These are phyloP conservation scores for Leptura quadrifasciata DNA, from an alignment of 2,888 invertebrate genomes.

Conservation along the genomic window DNA sequence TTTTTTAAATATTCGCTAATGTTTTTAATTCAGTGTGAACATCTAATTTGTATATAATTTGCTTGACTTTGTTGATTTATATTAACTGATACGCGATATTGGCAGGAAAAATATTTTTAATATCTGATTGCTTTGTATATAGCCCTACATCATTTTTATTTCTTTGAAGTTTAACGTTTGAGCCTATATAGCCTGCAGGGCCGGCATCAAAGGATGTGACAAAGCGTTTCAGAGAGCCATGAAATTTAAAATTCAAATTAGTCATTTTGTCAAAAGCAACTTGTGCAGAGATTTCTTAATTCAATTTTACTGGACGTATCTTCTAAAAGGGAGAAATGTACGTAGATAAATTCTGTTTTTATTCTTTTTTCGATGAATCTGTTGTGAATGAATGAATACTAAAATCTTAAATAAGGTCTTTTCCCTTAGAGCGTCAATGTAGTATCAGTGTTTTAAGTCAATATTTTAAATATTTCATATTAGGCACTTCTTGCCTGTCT, in stretches of 20 bases:
- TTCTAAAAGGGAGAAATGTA: background rate
- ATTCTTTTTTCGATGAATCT: background rate
- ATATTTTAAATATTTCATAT: too few relatives aligned
- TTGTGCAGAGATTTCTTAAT: conserved; percentile 27
- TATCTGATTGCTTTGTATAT: conserved; percentile 11
- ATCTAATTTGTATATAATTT: background rate
- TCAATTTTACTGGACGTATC: conserved; percentile 4
- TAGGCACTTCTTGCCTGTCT: too few relatives aligned
- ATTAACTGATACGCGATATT: background rate
- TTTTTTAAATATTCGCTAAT: background rate
- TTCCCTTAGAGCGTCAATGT: background rate
- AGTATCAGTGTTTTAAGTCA: background rate
- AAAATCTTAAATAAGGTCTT: background rate
- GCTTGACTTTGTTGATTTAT: background rate
- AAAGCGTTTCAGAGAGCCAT: conserved; percentile 24
- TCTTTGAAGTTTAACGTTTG: conserved; percentile 12
- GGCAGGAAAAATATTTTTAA: background rate
- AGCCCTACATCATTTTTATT: conserved; percentile 16
- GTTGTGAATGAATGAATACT: background rate
- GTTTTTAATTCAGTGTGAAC: too few relatives aligned
- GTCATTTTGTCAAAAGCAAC: conserved; percentile 24
- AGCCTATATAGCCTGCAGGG: background rate
- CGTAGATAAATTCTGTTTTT: background rate
- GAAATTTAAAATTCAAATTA: conserved; percentile 30
- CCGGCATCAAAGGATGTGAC: conserved; percentile 17